Evolutionary conservation across 2,113 vertebrate genomes (phyloP).

Genomic region (Nycticryphes semicollaris): DNA sequence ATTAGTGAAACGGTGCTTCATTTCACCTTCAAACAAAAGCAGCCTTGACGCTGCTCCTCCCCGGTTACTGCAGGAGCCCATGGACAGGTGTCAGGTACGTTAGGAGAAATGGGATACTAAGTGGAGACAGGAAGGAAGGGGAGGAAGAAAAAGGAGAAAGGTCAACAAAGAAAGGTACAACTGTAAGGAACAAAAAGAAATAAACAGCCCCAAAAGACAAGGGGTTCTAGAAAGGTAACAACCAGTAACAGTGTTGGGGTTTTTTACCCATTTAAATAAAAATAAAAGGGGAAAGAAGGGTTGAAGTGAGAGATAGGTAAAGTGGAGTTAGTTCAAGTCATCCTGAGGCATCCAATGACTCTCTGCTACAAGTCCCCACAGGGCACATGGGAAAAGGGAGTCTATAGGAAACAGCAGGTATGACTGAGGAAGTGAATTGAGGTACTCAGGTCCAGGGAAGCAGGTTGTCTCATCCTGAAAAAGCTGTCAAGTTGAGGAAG

Average conservation of each 20-base stretch:
- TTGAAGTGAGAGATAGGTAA: background rate
- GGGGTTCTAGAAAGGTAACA: background rate
- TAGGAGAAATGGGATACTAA: slow-evolving; percentile 28
- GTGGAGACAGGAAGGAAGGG: slow-evolving; percentile 12
- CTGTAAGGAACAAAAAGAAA: background rate
- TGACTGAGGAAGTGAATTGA: background rate
- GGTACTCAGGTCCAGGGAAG: background rate
- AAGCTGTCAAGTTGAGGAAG: background rate
- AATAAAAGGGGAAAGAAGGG: background rate
- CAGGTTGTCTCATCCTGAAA: background rate
- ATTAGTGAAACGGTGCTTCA: slow-evolving; percentile 65
- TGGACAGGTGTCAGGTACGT: background rate
- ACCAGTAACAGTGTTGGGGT: rapidly evolving
- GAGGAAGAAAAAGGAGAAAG: background rate
- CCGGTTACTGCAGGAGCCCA: background rate
- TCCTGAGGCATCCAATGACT: background rate
- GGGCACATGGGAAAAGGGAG: rapidly evolving
- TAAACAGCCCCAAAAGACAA: background rate
- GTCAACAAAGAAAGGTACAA: background rate
- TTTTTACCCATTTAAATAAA: background rate
- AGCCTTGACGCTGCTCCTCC: background rate
- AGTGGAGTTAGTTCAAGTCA: background rate
- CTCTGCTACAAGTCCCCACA: background rate
- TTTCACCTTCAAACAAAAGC: slow-evolving; percentile 73
- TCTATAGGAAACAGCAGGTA: background rate